Evolutionary conservation across 1,140 invertebrate genomes (phyloP).

Genomic region (Eumaeus atala): DNA sequence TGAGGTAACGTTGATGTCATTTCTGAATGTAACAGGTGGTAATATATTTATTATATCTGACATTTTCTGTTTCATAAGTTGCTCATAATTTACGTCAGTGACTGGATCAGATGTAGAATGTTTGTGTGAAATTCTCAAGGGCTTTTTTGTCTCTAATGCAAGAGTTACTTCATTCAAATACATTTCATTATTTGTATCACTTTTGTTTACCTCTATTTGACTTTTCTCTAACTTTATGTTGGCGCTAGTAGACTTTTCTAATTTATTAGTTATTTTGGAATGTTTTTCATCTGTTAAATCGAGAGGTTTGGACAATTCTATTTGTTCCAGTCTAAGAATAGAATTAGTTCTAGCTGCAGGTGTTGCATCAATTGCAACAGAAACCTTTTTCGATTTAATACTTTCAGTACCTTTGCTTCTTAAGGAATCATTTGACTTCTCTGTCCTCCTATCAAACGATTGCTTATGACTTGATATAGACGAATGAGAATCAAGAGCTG

Average conservation of each 20-base stretch:
- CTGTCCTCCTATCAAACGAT: slow-evolving; percentile 39
- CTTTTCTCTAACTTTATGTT: slow-evolving; percentile 29
- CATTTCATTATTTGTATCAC: slow-evolving; percentile 27
- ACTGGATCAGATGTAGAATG: slow-evolving; percentile 85
- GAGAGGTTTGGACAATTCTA: slow-evolving; percentile 80
- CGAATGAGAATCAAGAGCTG: slow-evolving; percentile 57
- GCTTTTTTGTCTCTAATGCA: slow-evolving; percentile 44
- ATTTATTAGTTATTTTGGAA: slow-evolving; percentile 43
- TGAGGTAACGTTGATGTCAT: slow-evolving; percentile 85
- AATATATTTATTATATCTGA: slow-evolving; percentile 63
- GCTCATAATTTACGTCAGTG: slow-evolving; percentile 71
- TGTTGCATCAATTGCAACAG: slow-evolving; percentile 84
- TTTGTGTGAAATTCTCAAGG: slow-evolving; percentile 77
- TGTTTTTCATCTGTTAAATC: slow-evolving; percentile 52
- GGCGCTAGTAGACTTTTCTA: slow-evolving; percentile 65
- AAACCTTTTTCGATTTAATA: slow-evolving; percentile 79
- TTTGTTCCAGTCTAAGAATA: slow-evolving; percentile 82
- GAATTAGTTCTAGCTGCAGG: slow-evolving; percentile 81
- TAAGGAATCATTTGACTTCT: slow-evolving; percentile 62
- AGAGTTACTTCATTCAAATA: slow-evolving; percentile 73
- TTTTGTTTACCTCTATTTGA: slow-evolving; percentile 24
- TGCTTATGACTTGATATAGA: slow-evolving; percentile 56
- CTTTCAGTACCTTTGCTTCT: slow-evolving; percentile 64
- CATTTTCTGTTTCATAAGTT: slow-evolving; percentile 53
- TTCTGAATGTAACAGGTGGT: slow-evolving; percentile 70